Evolutionary conservation across 2,797 vertebrate genomes (phyloP).

Genomic region (Zenarchopterus dispar): DNA sequence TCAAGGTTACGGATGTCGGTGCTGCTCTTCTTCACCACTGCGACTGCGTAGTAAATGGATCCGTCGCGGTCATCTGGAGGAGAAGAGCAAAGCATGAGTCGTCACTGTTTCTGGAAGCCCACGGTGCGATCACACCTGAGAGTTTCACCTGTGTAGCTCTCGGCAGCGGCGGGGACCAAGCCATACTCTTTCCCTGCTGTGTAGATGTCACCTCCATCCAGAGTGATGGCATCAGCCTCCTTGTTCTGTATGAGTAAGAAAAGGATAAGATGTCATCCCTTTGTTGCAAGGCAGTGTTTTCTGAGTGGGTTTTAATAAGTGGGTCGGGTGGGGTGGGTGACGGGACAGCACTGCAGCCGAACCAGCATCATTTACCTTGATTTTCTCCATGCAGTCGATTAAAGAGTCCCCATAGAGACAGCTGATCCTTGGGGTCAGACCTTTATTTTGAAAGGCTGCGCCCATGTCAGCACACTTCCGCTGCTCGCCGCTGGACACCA

Average conservation of each 20-base stretch:
- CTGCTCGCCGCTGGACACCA: constrained; percentile 87
- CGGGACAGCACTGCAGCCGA: background rate
- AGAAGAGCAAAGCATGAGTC: fast-evolving
- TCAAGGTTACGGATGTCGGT: constrained; percentile 82
- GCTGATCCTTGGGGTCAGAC: constrained; percentile 84
- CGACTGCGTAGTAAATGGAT: constrained; percentile 89
- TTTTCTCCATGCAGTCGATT: constrained; percentile 87
- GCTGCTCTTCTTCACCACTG: constrained; percentile 83
- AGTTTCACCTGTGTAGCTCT: constrained; percentile 88
- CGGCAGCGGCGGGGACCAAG: constrained; percentile 89
- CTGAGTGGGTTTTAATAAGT: no score
- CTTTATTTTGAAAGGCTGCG: constrained; percentile 76
- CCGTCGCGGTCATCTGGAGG: constrained; percentile 78
- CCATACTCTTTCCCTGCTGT: constrained; percentile 88
- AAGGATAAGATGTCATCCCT: background rate
- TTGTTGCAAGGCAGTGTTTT: background rate
- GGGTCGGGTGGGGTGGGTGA: no score
- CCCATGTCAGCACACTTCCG: constrained; percentile 91
- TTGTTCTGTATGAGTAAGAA: constrained; percentile 79
- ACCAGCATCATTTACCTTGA: constrained; percentile 68
- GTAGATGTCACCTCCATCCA: constrained; percentile 90
- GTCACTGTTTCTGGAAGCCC: background rate
- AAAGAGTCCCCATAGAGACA: constrained; percentile 86
- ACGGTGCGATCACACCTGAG: background rate
- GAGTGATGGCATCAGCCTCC: constrained; percentile 86